Percentiles rank a stretch among this genome's conserved stretches.
These are phyloP conservation scores for Hippocampus mohnikei DNA, from an alignment of 2,113 vertebrate genomes.

Conservation along the genomic window DNA sequence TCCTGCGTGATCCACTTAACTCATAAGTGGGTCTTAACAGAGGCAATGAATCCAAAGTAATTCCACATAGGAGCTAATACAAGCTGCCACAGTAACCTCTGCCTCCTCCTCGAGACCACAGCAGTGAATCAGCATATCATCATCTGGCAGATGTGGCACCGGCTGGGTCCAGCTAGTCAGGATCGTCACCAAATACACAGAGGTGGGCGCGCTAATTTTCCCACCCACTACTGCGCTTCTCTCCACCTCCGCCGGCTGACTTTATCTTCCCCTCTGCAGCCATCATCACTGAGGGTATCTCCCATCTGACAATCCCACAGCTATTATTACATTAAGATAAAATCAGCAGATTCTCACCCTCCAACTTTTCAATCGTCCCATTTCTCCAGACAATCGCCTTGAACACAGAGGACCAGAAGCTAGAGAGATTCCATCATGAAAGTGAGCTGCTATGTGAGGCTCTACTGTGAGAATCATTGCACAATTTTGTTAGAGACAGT, in stretches of 20 bases:
- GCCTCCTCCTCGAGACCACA: constrained; percentile 42
- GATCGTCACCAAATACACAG: constrained; percentile 17
- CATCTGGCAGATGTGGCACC: constrained; percentile 18
- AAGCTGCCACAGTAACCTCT: constrained; percentile 35
- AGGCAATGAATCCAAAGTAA: constrained; percentile 22
- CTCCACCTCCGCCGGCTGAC: constrained; percentile 17
- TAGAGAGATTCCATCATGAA: constrained; percentile 26
- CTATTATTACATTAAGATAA: constrained; percentile 48
- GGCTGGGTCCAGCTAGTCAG: constrained; percentile 18
- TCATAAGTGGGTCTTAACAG: constrained; percentile 37
- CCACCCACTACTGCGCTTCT: constrained; percentile 1
- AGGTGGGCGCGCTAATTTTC: constrained; percentile 24
- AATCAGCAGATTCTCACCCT: constrained; percentile 38
- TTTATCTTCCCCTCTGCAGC: constrained; percentile 19
- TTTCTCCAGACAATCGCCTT: background rate
- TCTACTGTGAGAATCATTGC: constrained; percentile 24
- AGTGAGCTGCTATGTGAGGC: constrained; percentile 33
- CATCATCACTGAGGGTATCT: constrained; percentile 19
- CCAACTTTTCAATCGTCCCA: background rate
- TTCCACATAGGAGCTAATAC: constrained; percentile 20
- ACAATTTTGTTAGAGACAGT: constrained; percentile 9
- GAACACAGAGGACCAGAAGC: constrained; percentile 9
- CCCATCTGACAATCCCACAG: constrained; percentile 19
- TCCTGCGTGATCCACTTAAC: constrained; percentile 27
- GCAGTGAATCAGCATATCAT: constrained; percentile 69